Base-by-base conservation (phyloP, 23 tunicate genomes). In the Halocynthia aurantium region DNA sequence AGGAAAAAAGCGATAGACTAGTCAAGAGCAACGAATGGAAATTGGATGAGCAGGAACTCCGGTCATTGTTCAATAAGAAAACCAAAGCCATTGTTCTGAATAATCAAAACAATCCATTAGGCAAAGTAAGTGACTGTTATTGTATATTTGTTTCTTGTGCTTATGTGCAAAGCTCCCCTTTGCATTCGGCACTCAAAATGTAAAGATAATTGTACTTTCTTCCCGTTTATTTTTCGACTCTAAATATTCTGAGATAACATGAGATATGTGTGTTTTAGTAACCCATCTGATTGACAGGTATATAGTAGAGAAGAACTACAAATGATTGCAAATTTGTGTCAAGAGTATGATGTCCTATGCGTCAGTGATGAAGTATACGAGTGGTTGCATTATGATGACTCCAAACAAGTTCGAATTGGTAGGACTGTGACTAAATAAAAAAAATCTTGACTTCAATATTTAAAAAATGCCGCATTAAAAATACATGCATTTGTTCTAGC, bases 351-450 rank as follows among this genome's bases (percentile, higher is more conserved):
- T 68, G 77, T 88, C 58, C 61, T 95, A 15, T 95, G 99, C 53
- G 85, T 95, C n/a, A 81, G 97, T 12, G 99, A 95, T 61, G 99
- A 95, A 78, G 99, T 95, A 0, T 95, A 95, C 64, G 99, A 95
- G 57, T 91, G 95, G 90, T 53, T 95, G 50, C 73, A 60, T 7
- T 95, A 84, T 76, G 91, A 84, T 13, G 78, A 78, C 50, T 64
- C 80, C 12, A 62, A 84, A 60, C 99, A 95, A 82, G 73, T 85
- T 7, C 60, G 99, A 52, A 88, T 94, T 10, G 97, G 89, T 79
- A 44, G 21, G 62, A 31, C 18, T 60, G 2, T 17, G 4, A 60
- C 17, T 2, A 17, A 17, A n/a, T n/a, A n/a, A 4, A 60, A 4
- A 60, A 60, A 17, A 17, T 17, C 17, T 60, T n/a, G 2, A 60